Base-by-base conservation (phyloP, 1,140 invertebrate genomes). In the Drosophila kanapiae region DNA sequence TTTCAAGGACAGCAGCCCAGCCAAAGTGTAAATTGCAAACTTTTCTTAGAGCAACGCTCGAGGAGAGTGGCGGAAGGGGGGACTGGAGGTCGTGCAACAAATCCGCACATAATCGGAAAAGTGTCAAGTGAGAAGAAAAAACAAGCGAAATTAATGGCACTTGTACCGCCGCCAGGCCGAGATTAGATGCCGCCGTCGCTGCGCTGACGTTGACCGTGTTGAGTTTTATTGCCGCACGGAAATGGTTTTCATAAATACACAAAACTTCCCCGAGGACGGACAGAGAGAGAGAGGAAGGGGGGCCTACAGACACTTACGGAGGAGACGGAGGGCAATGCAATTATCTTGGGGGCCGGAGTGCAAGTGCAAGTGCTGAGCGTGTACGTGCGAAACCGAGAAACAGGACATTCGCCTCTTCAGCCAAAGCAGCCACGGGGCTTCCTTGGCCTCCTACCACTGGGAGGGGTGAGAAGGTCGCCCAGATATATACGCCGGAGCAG, bases 61-160 rank as follows among this genome's bases (percentile, higher is more conserved):
- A 16, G 37, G 58, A 45, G 11, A 18, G 33, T 33, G 53, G 33
- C 51, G 53, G 33, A 13, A 8, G 10, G 33, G 18, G 13, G 10
- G 35, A 56, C 53, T 56, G 11, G 37, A 6, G 31, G 18, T 38
- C 82, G 68, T 68, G 43, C 76, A 60, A 69, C 70, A 88, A 88
- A 88, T 88, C 81, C 85, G 81, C 78, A 90, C 69, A 90, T 88
- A 88, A 88, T 90, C 84, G 85, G 84, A 90, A 88, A 90, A 84
- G 53, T 90, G 84, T 90, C 84, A 88, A 56, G 35, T 6, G 53
- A n/a, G 35, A 64, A 78, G 85, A 75, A 72, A 60, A 74, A 74
- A 74, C 60, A 88, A 88, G 87, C 79, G 79, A 88, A 84, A 88
- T 90, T 90, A 88, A 88, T 88, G 84, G 87, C 85, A 90, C 85